phyloP scores from a whole-genome alignment of 2,888 invertebrate genomes.

The Phengaris arion region DNA sequence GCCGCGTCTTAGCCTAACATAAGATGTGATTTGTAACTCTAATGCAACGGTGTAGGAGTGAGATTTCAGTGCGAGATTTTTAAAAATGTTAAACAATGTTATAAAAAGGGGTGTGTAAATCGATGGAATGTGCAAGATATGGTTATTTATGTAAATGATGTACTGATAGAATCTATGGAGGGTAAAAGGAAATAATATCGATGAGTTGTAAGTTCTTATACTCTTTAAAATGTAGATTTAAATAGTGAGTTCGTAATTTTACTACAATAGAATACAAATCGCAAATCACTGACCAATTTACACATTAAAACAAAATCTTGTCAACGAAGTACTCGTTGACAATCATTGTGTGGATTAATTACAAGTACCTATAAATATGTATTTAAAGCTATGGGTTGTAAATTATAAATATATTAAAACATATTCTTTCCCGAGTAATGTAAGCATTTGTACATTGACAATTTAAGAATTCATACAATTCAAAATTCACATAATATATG shows the following conservation, averaged over 20 bases:
- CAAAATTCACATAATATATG: background rate
- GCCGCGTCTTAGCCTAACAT: background rate
- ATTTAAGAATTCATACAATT: background rate
- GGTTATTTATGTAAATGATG: slow-evolving; percentile 45
- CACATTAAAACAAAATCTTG: no score
- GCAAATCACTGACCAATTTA: background rate
- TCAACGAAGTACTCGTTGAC: no score
- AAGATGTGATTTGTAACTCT: slow-evolving; percentile 20
- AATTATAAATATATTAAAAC: no score
- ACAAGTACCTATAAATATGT: no score
- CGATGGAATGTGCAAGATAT: slow-evolving; percentile 45
- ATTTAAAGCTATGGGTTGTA: no score
- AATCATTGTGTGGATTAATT: no score
- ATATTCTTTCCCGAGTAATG: no score
- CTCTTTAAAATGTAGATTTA: slow-evolving; percentile 9
- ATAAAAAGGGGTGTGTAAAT: slow-evolving; percentile 38
- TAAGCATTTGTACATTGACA: no score
- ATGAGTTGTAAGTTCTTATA: slow-evolving; percentile 21
- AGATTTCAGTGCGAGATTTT: slow-evolving; percentile 17
- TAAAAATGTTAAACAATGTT: slow-evolving; percentile 26
- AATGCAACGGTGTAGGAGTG: slow-evolving; percentile 20
- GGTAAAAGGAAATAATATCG: slow-evolving; percentile 28
- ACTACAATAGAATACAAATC: background rate
- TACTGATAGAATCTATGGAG: slow-evolving; percentile 41
- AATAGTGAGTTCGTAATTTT: background rate